Evolutionary conservation across 2,113 vertebrate species (phyloP).

Genomic region (Eulemur macaco): DNA sequence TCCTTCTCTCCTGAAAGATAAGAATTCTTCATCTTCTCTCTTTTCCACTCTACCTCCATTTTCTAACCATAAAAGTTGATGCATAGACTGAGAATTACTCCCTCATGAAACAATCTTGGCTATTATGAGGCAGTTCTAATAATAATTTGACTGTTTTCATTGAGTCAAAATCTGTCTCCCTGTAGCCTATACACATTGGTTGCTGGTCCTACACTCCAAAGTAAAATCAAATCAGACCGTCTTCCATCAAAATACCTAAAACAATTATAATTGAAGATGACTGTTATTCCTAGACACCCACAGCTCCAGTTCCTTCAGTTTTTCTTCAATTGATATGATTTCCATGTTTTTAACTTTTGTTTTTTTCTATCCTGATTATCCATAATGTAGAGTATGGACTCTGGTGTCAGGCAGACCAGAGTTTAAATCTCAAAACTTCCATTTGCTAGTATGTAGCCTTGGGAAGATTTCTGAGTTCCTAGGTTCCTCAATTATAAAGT

Average conservation of each 20-base stretch:
- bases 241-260: not conserved
- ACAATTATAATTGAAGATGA: not conserved
- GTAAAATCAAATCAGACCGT: not conserved
- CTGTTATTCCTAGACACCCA: not conserved
- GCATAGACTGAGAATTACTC: not conserved
- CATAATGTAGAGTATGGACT: not conserved
- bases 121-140: not conserved
- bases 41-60: not conserved
- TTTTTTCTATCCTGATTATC: not conserved
- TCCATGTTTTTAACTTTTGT: not conserved
- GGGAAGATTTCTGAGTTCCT: not conserved
- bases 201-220: not conserved
- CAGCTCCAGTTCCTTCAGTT: not conserved
- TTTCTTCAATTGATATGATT: not conserved
- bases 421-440: not conserved
- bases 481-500: not conserved
- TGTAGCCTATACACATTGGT: not conserved
- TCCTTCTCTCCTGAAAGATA: not conserved
- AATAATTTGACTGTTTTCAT: constrained; percentile 1
- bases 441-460: not conserved
- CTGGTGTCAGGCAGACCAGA: not conserved
- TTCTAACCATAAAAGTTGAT: not conserved
- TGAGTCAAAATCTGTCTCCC: not conserved
- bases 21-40: not conserved
- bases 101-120: not conserved